These are phyloP conservation scores for Leptestheria dahalacensis DNA, from an alignment of 1,140 invertebrate genomes.

Conservation along the genomic window DNA sequence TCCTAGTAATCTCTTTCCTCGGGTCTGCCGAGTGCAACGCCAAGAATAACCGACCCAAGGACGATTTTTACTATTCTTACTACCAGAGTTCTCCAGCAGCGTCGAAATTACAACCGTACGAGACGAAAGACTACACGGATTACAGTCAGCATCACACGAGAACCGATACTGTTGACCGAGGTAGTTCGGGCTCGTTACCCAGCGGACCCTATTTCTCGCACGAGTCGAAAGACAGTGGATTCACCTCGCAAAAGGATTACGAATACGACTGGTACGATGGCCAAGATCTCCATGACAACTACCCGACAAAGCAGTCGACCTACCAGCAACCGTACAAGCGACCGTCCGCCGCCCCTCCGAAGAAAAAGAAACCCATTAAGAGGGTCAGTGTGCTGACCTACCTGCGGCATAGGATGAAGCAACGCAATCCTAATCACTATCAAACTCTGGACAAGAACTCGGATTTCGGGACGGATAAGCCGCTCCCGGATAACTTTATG, in stretches of 20 bases:
- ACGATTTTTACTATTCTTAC: background rate
- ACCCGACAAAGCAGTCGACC: background rate
- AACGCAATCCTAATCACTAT: background rate
- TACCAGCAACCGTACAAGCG: background rate
- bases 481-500: background rate
- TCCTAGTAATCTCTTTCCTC: background rate
- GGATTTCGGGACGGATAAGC: background rate
- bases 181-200: background rate
- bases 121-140: background rate
- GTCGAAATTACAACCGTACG: background rate
- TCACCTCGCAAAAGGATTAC: background rate
- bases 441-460: background rate
- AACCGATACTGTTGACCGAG: background rate
- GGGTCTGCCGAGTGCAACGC: background rate
- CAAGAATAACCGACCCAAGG: background rate
- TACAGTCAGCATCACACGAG: slow-evolving; percentile 1
- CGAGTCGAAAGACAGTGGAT: background rate
- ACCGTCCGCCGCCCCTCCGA: background rate
- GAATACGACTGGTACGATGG: background rate
- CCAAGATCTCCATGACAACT: background rate
- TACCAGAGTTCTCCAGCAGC: background rate
- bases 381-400: background rate
- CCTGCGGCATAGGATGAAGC: background rate
- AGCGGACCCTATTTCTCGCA: slow-evolving; percentile 6
- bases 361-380: no score